A percentile compares a stretch with the other conserved stretches of the same genome.
Conservation (phyloP, 2,113 vertebrate genomes). For the Tachuris rubrigastra region DNA sequence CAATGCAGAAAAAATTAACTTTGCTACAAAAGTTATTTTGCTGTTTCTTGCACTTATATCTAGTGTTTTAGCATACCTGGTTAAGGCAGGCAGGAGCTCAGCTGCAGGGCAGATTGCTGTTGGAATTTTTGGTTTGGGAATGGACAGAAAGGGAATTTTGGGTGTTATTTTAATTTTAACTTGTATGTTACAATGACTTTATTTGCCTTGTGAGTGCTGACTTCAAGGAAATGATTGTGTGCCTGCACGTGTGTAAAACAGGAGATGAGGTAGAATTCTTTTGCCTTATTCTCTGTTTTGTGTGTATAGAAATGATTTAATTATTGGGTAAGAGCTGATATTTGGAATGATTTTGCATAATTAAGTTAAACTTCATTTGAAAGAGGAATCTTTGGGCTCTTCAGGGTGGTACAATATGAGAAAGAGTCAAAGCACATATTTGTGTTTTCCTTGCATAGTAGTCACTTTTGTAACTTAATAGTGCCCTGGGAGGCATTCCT, state of each 20-base stretch:
- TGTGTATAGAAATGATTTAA: neutral
- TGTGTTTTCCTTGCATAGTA: neutral
- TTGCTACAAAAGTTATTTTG: neutral
- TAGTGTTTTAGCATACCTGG: neutral
- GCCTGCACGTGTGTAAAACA: neutral
- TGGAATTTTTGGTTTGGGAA: neutral
- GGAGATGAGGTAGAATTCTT: neutral
- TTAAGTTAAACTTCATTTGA: neutral
- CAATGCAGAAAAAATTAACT: neutral
- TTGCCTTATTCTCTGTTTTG: neutral
- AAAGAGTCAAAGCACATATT: neutral
- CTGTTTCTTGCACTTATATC: neutral
- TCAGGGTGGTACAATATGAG: rapidly evolving
- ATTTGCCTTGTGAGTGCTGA: neutral
- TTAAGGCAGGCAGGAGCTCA: neutral
- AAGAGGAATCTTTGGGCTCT: neutral
- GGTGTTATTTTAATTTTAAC: neutral
- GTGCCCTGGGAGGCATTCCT: neutral
- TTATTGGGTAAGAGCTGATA: neutral
- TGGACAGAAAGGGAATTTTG: neutral
- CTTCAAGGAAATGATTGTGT: neutral
- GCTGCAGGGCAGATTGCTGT: neutral
- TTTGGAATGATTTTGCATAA: neutral
- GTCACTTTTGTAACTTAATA: neutral
- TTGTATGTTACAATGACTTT: neutral